Evolutionary conservation across 2,888 invertebrate genomes (phyloP).

Genomic region (Orthosia gothica): DNA sequence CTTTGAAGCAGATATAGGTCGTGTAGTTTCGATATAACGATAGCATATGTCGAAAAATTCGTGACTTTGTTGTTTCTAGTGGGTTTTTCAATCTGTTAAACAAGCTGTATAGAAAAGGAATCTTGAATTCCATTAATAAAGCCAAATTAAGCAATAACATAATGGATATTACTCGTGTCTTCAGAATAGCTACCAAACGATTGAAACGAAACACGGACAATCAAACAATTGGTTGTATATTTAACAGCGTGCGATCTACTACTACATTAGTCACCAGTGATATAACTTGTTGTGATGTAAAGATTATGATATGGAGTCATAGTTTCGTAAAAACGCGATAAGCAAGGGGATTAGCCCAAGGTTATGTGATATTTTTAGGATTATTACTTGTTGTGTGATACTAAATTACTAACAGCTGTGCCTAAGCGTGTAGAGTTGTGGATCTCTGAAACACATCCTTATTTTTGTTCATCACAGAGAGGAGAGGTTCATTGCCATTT

Average conservation of each 20-base stretch:
- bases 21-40: constrained; percentile 6
- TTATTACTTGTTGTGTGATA: constrained; percentile 10
- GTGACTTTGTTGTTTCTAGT: neutral
- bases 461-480: neutral
- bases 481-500: neutral
- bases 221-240: constrained; percentile 75
- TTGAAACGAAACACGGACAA: constrained; percentile 64
- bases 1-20: constrained; percentile 46
- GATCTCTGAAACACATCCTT: neutral
- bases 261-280: constrained; percentile 70
- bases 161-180: constrained; percentile 50
- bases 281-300: constrained; percentile 69
- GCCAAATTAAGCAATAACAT: constrained; percentile 44
- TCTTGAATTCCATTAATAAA: constrained; percentile 10
- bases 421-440: neutral
- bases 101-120: neutral
- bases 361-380: constrained; percentile 22
- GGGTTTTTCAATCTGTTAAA: no score
- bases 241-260: constrained; percentile 66
- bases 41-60: neutral
- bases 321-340: constrained; percentile 44
- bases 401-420: neutral
- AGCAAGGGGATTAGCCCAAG: constrained; percentile 33
- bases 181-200: constrained; percentile 60
- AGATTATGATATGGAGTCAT: constrained; percentile 61